phyloP scores from a whole-genome alignment of 2,113 vertebrate genomes.

The Eulemur macaco region DNA sequence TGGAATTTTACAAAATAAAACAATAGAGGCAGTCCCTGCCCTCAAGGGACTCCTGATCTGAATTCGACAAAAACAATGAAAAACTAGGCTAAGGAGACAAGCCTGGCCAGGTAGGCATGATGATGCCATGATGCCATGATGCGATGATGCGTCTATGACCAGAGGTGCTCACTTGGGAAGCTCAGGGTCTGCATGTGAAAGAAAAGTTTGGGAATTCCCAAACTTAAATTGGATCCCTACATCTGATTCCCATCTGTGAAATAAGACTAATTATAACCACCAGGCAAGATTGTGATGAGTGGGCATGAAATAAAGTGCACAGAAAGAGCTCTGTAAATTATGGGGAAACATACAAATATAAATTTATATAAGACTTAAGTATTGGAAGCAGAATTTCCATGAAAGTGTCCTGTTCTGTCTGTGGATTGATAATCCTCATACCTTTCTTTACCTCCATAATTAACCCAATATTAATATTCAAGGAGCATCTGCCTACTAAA shows the following conservation, averaged over 20 bases:
- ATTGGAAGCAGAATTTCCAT: background rate
- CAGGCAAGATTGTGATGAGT: background rate
- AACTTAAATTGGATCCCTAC: background rate
- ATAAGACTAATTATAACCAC: background rate
- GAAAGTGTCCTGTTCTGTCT: background rate
- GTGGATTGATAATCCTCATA: background rate
- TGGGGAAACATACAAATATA: conserved; percentile 25
- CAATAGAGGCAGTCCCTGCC: conserved; percentile 38
- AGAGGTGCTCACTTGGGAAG: background rate
- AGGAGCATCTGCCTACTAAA: background rate
- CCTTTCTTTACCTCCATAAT: background rate
- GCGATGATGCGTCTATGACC: background rate
- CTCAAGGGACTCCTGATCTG: conserved; percentile 25
- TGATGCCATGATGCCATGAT: background rate
- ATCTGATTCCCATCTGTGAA: background rate
- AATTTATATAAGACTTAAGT: background rate
- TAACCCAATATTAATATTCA: conserved; percentile 21
- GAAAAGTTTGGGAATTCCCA: background rate
- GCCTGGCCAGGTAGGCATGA: background rate
- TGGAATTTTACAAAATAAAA: conserved; percentile 57
- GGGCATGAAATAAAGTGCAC: background rate
- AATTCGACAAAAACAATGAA: conserved; percentile 42
- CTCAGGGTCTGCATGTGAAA: background rate
- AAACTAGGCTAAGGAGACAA: conserved; percentile 8
- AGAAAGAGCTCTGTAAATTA: background rate